Conservation (phyloP, 2,888 invertebrate genomes). For the Lasioglossum malachurum region DNA sequence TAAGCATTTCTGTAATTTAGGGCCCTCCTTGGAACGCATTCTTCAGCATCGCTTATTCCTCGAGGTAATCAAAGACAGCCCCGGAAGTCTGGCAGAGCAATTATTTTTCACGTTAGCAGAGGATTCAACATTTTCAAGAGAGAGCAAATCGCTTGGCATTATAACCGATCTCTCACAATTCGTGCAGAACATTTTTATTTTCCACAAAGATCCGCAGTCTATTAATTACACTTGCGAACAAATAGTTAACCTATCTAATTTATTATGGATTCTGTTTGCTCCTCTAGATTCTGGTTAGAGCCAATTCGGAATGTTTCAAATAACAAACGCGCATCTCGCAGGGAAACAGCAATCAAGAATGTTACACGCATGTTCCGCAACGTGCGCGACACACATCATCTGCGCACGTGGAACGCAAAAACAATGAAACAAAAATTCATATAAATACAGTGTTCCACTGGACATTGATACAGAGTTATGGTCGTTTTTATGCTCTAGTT, state of each 20-base stretch:
- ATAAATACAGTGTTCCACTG: background rate
- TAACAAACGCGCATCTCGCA: background rate
- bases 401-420: background rate
- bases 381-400: background rate
- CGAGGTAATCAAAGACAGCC: conserved; percentile 2
- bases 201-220: background rate
- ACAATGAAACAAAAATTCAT: conserved; percentile 4
- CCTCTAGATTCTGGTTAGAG: background rate
- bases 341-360: background rate
- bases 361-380: background rate
- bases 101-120: background rate
- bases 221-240: background rate
- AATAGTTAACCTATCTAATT: background rate
- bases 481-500: background rate
- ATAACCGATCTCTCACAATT: background rate
- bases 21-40: conserved; percentile 12
- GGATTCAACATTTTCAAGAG: background rate
- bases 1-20: conserved; percentile 53
- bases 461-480: conserved; percentile 3
- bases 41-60: conserved; percentile 14
- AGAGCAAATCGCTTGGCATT: background rate
- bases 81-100: background rate
- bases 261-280: background rate
- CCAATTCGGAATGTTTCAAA: background rate
- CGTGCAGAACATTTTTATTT: background rate